Conservation (phyloP, 2,797 vertebrate species). For the Myiothlypis chrysogaster region DNA sequence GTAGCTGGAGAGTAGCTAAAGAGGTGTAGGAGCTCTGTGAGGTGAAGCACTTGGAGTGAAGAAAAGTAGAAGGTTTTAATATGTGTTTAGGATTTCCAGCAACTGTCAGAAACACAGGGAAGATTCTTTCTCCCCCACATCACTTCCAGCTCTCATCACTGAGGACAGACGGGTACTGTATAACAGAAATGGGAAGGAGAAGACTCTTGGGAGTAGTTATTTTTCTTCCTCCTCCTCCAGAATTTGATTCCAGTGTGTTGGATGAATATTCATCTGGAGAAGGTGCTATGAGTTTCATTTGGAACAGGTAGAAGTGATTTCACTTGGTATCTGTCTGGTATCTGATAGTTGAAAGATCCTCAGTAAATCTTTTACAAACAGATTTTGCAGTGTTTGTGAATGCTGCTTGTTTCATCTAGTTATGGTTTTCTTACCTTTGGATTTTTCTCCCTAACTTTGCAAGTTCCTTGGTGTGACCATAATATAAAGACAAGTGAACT, state of each 20-base stretch:
- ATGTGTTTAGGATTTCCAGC: neutral
- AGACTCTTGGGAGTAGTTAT: neutral
- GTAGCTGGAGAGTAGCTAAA: neutral
- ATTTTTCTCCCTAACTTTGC: neutral
- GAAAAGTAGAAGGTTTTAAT: neutral
- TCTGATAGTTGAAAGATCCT: neutral
- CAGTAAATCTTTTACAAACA: neutral
- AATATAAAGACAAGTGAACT: neutral
- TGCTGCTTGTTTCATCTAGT: neutral
- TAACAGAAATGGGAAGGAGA: neutral
- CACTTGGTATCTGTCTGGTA: neutral
- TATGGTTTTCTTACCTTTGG: neutral
- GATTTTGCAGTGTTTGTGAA: neutral
- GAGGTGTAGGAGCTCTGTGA: neutral
- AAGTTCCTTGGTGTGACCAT: neutral
- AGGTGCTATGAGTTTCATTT: neutral
- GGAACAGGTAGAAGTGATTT: neutral
- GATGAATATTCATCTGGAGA: neutral
- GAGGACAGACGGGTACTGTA: neutral
- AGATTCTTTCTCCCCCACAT: neutral
- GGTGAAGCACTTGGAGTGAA: neutral
- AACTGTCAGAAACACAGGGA: neutral
- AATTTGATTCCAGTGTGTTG: neutral
- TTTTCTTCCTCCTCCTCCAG: neutral
- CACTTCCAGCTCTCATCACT: neutral